Evolutionary conservation across 1,140 invertebrate species (phyloP).

Genomic region (Orius insidiosus): DNA sequence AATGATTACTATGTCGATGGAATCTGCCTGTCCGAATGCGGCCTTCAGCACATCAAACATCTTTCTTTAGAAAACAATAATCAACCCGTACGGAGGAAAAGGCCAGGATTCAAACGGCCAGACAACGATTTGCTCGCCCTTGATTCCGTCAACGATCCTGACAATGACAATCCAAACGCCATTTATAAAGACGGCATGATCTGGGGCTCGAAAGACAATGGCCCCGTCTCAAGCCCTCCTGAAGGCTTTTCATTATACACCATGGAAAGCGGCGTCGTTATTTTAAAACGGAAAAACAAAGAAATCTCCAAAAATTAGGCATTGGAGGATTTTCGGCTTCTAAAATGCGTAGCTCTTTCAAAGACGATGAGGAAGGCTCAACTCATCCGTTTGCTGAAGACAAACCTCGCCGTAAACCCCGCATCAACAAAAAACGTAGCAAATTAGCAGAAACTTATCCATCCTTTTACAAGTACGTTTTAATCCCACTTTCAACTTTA

Average conservation of each 20-base stretch:
- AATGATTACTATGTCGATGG: constrained; percentile 63
- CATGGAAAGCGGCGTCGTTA: constrained; percentile 56
- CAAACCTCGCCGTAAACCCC: constrained; percentile 51
- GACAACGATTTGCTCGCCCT: constrained; percentile 1
- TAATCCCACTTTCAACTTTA: background rate
- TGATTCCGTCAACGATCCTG: constrained; percentile 25
- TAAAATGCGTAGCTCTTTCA: constrained; percentile 44
- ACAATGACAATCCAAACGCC: constrained; percentile 28
- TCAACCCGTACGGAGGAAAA: constrained; percentile 23
- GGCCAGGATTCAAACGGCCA: constrained; percentile 13
- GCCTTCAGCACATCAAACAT: constrained; percentile 60
- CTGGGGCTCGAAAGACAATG: constrained; percentile 53
- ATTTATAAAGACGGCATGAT: constrained; percentile 64
- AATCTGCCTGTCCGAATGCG: constrained; percentile 61
- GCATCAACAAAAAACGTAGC: constrained; percentile 70
- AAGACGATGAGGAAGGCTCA: constrained; percentile 29
- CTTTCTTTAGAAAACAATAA: constrained; percentile 41
- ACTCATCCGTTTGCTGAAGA: constrained; percentile 25
- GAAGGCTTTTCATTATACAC: constrained; percentile 71
- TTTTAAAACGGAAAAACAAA: constrained; percentile 62
- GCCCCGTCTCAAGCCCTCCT: constrained; percentile 42
- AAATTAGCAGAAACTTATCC: constrained; percentile 89
- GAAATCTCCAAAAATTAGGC: constrained; percentile 76
- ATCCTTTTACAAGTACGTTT: constrained; percentile 49
- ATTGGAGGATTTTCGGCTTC: constrained; percentile 83